phyloP scores from a whole-genome alignment of 2,113 vertebrate genomes.

The Montifringilla adamsi region DNA sequence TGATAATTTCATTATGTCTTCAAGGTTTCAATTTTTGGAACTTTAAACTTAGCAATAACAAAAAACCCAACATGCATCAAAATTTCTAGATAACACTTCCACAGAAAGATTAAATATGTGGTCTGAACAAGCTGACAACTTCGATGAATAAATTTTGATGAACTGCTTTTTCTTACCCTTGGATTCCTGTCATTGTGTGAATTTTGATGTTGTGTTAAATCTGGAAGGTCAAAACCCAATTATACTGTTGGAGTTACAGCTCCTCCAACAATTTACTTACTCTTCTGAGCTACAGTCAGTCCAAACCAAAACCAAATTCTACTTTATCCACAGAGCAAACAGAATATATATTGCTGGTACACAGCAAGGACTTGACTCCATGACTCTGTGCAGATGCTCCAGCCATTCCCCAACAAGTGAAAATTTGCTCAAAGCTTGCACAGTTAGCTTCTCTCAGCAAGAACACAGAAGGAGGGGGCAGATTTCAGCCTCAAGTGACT shows the following conservation, averaged over 20 bases:
- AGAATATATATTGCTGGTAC: background rate
- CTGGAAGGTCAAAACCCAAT: background rate
- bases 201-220: background rate
- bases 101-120: background rate
- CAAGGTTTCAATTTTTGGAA: background rate
- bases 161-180: background rate
- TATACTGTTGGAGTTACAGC: background rate
- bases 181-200: background rate
- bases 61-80: background rate
- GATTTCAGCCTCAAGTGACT: background rate
- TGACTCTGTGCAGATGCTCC: background rate
- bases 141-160: background rate
- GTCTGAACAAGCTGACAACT: background rate
- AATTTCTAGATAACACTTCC: background rate
- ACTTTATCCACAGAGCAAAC: background rate
- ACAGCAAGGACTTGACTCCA: background rate
- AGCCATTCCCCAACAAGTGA: background rate
- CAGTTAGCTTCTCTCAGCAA: background rate
- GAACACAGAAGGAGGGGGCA: background rate
- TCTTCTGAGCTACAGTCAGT: background rate
- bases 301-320: background rate
- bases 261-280: background rate
- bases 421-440: background rate
- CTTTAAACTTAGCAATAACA: background rate
- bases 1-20: background rate